Conservation (phyloP, 2,797 vertebrate genomes). For the Rhabdophis nuchalis region DNA sequence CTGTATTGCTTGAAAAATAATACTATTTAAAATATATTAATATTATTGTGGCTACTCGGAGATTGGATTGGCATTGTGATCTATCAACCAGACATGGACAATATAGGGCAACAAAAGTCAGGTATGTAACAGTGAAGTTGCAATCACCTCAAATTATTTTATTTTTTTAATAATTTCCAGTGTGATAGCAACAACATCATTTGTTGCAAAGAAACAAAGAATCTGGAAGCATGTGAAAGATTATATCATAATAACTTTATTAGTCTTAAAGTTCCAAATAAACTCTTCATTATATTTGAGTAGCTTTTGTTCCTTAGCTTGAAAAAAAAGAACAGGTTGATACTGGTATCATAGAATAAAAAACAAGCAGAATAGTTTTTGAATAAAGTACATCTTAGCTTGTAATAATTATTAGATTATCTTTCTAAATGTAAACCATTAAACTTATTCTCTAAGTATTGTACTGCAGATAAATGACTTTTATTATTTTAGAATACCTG, state of each 20-base stretch:
- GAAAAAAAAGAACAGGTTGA: background rate
- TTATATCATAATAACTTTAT: background rate
- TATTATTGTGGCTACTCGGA: background rate
- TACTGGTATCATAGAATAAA: background rate
- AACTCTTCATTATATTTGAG: background rate
- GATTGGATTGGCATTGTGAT: background rate
- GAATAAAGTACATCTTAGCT: background rate
- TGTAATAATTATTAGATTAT: background rate
- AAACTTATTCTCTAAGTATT: background rate
- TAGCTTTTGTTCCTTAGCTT: background rate
- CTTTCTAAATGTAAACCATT: background rate
- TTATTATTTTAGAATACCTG: background rate
- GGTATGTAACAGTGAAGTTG: background rate
- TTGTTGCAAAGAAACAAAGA: background rate
- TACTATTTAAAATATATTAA: background rate
- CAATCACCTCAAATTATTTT: background rate
- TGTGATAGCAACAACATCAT: background rate
- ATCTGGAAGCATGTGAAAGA: background rate
- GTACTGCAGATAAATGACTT: background rate
- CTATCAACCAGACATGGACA: background rate
- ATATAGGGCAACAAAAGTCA: background rate
- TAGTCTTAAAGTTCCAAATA: background rate
- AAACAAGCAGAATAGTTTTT: background rate
- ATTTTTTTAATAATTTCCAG: background rate
- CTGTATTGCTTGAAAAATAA: background rate